Conservation (phyloP, 30 jellyfish, hydroid and myxozoan species). For the Pelagia noctiluca region DNA sequence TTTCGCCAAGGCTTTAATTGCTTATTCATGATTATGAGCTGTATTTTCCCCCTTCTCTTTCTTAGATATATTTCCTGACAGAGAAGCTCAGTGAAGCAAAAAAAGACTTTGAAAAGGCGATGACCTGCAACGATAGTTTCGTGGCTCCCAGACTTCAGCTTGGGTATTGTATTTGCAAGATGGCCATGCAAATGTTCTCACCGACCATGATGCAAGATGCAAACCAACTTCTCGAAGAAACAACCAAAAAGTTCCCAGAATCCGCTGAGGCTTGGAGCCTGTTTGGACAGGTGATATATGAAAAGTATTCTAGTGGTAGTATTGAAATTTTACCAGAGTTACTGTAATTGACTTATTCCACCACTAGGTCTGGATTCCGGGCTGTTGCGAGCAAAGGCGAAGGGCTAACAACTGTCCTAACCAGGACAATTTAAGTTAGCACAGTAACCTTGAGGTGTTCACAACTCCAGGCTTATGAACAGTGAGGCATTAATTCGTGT, state of each 20-base stretch:
- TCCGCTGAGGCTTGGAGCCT: constrained; percentile 95
- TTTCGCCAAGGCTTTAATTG: too few relatives aligned
- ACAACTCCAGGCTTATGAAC: too few relatives aligned
- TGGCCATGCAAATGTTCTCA: constrained; percentile 81
- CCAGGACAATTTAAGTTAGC: too few relatives aligned
- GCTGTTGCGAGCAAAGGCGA: too few relatives aligned
- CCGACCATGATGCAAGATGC: constrained; percentile 86
- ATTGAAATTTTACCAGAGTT: too few relatives aligned
- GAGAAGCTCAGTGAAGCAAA: constrained; percentile 79
- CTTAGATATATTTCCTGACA: constrained; percentile 76
- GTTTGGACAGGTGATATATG: constrained; percentile 86
- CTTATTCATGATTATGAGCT: too few relatives aligned
- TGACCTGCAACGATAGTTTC: constrained; percentile 56
- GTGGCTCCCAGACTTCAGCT: constrained; percentile 90
- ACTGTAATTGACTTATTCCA: too few relatives aligned
- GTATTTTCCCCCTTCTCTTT: neutral
- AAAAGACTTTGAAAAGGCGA: constrained; percentile 85
- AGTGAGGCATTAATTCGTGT: too few relatives aligned
- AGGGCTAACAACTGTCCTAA: too few relatives aligned
- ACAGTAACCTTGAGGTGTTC: too few relatives aligned
- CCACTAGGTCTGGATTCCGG: too few relatives aligned
- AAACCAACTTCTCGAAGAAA: constrained; percentile 76
- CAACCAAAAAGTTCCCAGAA: constrained; percentile 77
- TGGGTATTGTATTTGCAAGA: constrained; percentile 82
- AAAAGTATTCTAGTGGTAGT: too few relatives aligned